Evolutionary conservation across 2,888 invertebrate genomes (phyloP).

Genomic region (Halocaridina rubra): DNA sequence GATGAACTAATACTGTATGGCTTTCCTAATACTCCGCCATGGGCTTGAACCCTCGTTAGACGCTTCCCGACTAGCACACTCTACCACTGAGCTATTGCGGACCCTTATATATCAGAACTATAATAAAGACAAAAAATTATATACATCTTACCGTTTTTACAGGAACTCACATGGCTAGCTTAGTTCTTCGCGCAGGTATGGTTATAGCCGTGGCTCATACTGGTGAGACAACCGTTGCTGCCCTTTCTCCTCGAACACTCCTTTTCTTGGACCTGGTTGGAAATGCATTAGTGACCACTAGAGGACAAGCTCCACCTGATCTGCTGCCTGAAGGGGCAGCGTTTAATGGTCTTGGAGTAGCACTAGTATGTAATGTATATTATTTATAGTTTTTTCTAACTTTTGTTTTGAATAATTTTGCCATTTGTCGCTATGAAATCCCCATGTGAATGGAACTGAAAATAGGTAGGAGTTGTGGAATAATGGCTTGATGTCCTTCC

Average conservation of each 20-base stretch:
- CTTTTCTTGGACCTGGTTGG: slow-evolving; percentile 58
- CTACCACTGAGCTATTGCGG: no score
- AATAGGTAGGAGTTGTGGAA: no score
- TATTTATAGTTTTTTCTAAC: background rate
- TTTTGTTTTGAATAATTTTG: background rate
- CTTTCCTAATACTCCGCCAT: no score
- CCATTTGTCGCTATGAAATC: background rate
- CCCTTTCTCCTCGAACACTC: slow-evolving; percentile 29
- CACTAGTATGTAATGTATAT: slow-evolving; percentile 5
- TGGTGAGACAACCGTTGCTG: slow-evolving; percentile 52
- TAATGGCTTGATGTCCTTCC: no score
- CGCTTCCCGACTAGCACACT: no score
- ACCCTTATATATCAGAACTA: no score
- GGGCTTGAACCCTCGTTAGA: no score
- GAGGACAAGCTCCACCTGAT: slow-evolving; percentile 26
- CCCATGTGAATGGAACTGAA: no score
- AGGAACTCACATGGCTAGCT: slow-evolving; percentile 23
- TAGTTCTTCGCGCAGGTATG: slow-evolving; percentile 17
- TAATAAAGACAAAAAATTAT: no score
- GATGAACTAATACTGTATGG: no score
- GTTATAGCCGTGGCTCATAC: slow-evolving; percentile 29
- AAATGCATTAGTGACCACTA: slow-evolving; percentile 50
- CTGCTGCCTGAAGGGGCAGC: slow-evolving; percentile 23
- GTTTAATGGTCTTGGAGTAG: slow-evolving; percentile 3
- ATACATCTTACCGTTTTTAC: background rate